A percentile compares a stretch with the other conserved stretches of the same genome.
These are phyloP conservation scores for Hypena proboscidalis DNA, from an alignment of 2,888 invertebrate species.

Conservation along the genomic window DNA sequence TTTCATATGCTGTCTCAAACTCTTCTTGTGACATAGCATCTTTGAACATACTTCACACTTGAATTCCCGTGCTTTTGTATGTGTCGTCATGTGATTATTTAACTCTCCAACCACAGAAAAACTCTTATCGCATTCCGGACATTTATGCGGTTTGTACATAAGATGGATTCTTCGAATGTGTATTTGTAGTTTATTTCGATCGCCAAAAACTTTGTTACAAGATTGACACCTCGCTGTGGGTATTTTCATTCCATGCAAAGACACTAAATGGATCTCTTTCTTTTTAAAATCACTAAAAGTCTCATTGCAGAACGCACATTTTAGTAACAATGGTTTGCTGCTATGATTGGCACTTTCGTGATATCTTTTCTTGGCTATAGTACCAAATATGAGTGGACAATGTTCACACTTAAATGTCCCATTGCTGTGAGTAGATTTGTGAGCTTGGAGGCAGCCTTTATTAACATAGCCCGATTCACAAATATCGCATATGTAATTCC, in stretches of 20 bases:
- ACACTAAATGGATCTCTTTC: constrained; percentile 62
- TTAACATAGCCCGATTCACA: constrained; percentile 74
- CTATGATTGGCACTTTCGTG: constrained; percentile 51
- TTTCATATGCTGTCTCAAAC: constrained; percentile 51
- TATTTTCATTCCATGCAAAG: constrained; percentile 51
- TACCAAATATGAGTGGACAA: constrained; percentile 51
- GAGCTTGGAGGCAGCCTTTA: constrained; percentile 33
- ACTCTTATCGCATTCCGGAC: constrained; percentile 66
- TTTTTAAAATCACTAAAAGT: constrained; percentile 63
- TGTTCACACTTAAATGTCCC: constrained; percentile 50
- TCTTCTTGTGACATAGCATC: background rate
- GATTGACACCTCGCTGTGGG: constrained; percentile 45
- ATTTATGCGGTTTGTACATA: constrained; percentile 53
- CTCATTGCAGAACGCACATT: constrained; percentile 56
- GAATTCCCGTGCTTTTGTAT: constrained; percentile 62
- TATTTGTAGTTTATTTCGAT: constrained; percentile 37
- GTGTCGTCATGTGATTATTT: constrained; percentile 58
- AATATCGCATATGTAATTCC: constrained; percentile 75
- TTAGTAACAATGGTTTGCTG: constrained; percentile 42
- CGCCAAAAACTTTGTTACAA: constrained; percentile 53
- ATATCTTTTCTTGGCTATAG: constrained; percentile 44
- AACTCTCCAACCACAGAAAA: constrained; percentile 48
- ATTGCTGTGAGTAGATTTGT: constrained; percentile 57
- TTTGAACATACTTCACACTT: constrained; percentile 51
- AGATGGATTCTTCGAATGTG: constrained; percentile 53